These are phyloP conservation scores for Amorpha juglandis DNA, from an alignment of 2,888 invertebrate genomes.

Conservation along the genomic window DNA sequence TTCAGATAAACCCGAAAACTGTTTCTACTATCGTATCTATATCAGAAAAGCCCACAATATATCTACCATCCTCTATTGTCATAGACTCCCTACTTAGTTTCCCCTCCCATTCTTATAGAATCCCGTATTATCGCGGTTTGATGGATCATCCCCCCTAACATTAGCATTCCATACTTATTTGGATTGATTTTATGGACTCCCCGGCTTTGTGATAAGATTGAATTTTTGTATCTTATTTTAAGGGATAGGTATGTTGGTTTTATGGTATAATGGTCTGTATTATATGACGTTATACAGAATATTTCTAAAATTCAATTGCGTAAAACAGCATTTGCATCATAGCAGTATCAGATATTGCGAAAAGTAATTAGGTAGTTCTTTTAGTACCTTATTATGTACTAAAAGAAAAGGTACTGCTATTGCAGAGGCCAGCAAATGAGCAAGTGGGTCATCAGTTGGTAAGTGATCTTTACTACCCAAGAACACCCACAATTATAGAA, in stretches of 20 bases:
- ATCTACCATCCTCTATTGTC: conserved; percentile 1
- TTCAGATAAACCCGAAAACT: too few relatives aligned
- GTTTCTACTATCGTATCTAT: too few relatives aligned
- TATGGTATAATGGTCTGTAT: background rate
- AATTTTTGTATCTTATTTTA: conserved; percentile 17
- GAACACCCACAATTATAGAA: too few relatives aligned
- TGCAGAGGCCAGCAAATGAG: too few relatives aligned
- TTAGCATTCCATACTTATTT: conserved; percentile 53
- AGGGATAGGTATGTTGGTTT: conserved; percentile 10
- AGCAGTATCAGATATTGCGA: too few relatives aligned
- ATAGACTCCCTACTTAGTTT: conserved; percentile 3
- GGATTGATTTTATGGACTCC: conserved; percentile 66
- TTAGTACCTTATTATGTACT: too few relatives aligned
- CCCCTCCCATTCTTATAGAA: conserved; percentile 33
- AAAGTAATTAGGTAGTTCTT: too few relatives aligned
- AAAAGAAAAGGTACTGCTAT: too few relatives aligned
- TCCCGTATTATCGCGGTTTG: conserved; percentile 68
- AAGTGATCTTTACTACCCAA: too few relatives aligned
- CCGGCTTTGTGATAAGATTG: conserved; percentile 36
- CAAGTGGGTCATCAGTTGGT: too few relatives aligned
- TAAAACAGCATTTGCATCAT: too few relatives aligned
- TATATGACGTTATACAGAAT: background rate
- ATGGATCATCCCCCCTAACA: conserved; percentile 58
- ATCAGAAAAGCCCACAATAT: background rate
- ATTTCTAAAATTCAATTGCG: too few relatives aligned